phyloP scores from a whole-genome alignment of 2,888 invertebrate genomes.

The Leptinotarsa tumamoca region DNA sequence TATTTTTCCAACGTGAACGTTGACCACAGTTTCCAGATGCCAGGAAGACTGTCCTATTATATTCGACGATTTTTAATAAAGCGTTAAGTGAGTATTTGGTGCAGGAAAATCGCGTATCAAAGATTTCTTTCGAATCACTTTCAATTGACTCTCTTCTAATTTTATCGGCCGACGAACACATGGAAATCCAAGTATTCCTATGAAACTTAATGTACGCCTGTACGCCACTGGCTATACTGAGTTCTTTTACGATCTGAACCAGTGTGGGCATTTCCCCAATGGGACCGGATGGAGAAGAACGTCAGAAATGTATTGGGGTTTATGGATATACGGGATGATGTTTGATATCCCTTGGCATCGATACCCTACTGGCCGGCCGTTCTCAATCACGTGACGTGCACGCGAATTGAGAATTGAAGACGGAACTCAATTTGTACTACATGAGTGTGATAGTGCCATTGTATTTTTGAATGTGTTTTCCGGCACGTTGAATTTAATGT shows the following conservation, averaged over 20 bases:
- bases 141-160: too few species aligned
- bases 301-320: slow-evolving; percentile 58
- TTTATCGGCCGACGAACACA: too few species aligned
- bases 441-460: background rate
- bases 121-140: too few species aligned
- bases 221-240: slow-evolving; percentile 19
- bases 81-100: too few species aligned
- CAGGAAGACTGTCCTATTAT: too few species aligned
- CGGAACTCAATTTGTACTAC: slow-evolving; percentile 3
- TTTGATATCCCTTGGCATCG: slow-evolving; percentile 51
- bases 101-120: too few species aligned
- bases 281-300: slow-evolving; percentile 55
- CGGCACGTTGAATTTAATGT: background rate
- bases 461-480: too few species aligned
- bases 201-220: too few species aligned
- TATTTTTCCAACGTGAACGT: too few species aligned
- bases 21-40: too few species aligned
- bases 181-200: too few species aligned
- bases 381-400: slow-evolving; percentile 29
- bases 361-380: slow-evolving; percentile 28
- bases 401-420: slow-evolving; percentile 5
- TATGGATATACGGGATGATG: slow-evolving; percentile 57
- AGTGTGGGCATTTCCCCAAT: slow-evolving; percentile 56
- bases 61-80: too few species aligned
- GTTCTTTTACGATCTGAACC: slow-evolving; percentile 48